Base-by-base conservation (phyloP, 2,888 invertebrate genomes). In the Tipula confusa region DNA sequence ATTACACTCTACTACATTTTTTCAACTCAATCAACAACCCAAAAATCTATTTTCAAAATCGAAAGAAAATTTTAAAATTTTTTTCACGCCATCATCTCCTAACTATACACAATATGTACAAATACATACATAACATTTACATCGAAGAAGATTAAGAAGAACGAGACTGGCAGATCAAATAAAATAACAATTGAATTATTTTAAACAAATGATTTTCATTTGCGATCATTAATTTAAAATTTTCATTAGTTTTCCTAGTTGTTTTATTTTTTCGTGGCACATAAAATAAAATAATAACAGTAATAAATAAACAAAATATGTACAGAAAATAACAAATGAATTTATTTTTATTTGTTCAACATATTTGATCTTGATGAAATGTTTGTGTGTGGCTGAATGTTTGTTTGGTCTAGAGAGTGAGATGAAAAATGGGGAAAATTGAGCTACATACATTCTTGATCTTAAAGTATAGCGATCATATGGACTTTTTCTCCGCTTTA, bases 141-240 rank as follows among this genome's bases (percentile, higher is more conserved):
- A 64, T 24, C 24, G 64, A 7, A 24, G 64, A 64, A 24, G 64
- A 64, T 24, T n/a, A n/a, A n/a, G n/a, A n/a, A n/a, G n/a, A n/a
- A n/a, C n/a, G n/a, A 24, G 64, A 18, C 64, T 24, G 64, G 24
- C 64, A 64, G 64, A 64, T 64, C 64, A 64, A 64, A 64, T 64
- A 64, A 64, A 64, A 18, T 64, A 64, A 64, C 64, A 64, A 64
- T 64, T 64, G 64, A 64, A 64, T 64, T 64, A 64, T 64, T 64
- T 64, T 24, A 64, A 64, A 64, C 64, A 64, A 64, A 64, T 24
- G 64, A 64, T 24, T 64, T 64, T 64, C 64, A 64, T 64, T 64
- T 64, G 64, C 64, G 64, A 64, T 64, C 64, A 64, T 64, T 64
- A 64, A 64, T 24, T 64, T 64, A 64, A 64, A 64, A n/a, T 64